These are phyloP conservation scores for Caranx ignobilis DNA, from an alignment of 2,113 vertebrate genomes.

Conservation along the genomic window DNA sequence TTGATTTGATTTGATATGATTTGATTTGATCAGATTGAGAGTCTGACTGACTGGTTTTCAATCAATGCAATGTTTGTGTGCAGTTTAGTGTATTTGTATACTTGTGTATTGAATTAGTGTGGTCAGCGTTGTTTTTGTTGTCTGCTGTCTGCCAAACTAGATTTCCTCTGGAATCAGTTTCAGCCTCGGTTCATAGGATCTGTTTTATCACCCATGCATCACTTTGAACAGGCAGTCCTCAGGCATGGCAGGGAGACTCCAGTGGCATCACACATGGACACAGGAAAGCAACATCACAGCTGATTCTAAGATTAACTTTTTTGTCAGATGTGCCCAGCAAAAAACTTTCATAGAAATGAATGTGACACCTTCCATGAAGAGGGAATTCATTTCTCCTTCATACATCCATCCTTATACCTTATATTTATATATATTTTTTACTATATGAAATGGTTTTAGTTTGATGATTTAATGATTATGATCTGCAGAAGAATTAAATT, in stretches of 20 bases:
- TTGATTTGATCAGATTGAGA: conserved; percentile 45
- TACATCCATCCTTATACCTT: background rate
- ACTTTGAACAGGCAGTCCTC: conserved; percentile 5
- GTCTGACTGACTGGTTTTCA: conserved; percentile 42
- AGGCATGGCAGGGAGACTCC: conserved; percentile 1
- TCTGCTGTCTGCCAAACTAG: conserved; percentile 29
- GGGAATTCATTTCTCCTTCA: background rate
- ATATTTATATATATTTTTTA: background rate
- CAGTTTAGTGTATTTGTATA: conserved; percentile 36
- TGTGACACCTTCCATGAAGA: background rate
- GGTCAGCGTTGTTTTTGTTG: conserved; percentile 31
- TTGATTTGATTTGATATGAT: conserved; percentile 26
- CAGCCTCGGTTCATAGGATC: conserved; percentile 6
- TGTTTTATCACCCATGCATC: conserved; percentile 9
- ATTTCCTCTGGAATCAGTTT: conserved; percentile 42
- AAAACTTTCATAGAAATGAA: background rate
- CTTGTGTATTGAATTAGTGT: conserved; percentile 32
- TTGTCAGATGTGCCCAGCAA: background rate
- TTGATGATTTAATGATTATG: background rate
- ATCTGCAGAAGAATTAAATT: background rate
- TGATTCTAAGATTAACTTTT: conserved; percentile 1
- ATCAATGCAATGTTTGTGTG: conserved; percentile 30
- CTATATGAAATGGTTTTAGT: no score
- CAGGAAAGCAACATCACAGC: background rate
- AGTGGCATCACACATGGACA: background rate